Base-by-base conservation (phyloP, 2,888 invertebrate genomes). In the Pristionchus maxplancki region DNA sequence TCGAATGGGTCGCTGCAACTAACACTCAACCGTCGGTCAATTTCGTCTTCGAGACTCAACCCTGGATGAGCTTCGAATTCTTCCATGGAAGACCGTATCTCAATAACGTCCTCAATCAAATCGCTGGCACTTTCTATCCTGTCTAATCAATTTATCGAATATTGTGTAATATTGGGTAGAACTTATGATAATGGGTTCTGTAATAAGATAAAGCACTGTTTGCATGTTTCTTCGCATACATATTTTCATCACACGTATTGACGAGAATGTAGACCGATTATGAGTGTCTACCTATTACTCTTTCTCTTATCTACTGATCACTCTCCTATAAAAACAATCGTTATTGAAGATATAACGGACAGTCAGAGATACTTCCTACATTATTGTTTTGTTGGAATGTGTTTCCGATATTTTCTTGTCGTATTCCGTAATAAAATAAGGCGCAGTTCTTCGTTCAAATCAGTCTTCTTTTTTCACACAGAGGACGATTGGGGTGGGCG, bases 11-110 rank as follows among this genome's bases (percentile, higher is more conserved):
- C 17, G n/a, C 84, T 8, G 62, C 34, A 9, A 84, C 84, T 20
- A 48, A 28, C 13, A n/a, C 44, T 1, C 20, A 44, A 17, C 81
- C 28, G 3, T 50, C 44, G 17, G 24, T 13, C 31, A 81, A 81
- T 24, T 81, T 37, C 50, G 81, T 81, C 50, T 48, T 81, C 31
- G 81, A 81, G 28, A 40, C 28, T 50, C 9, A 50, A 31, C 81
- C 81, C 15, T 81, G 28, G 48, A 81, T 81, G 81, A 28, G n/a
- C 31, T 44, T 28, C 31, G 20, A 81, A 81, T 81, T 50, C 50
- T 81, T 81, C 48, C 48, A 31, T 48, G 81, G 81, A 44, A 44
- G 48, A 31, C 81, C 81, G 24, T 50, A 50, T 31, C 50, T 81
- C 48, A 81, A 81, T 28, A 81, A 81, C 20, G 15, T 24, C 15